A percentile compares a stretch with the other conserved stretches of the same genome.
phyloP scores from a whole-genome alignment of 2,888 invertebrate genomes.

The Acleris holmiana region DNA sequence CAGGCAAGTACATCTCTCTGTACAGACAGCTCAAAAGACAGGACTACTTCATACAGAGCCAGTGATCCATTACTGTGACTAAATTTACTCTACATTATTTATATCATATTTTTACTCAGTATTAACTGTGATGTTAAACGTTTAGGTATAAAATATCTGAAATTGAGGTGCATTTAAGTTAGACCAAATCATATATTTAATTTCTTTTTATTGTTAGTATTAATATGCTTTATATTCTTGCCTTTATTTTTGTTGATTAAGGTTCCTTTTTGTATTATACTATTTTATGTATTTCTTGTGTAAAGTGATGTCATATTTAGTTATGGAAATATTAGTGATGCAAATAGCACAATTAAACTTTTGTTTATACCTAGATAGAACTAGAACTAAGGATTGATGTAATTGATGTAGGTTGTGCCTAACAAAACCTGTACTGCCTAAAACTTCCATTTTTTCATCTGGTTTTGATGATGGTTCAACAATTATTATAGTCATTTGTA shows the following conservation, averaged over 20 bases:
- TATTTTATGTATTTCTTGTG: conserved; percentile 33
- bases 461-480: background rate
- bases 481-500: background rate
- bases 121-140: conserved; percentile 81
- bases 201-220: conserved; percentile 44
- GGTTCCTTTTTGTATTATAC: conserved; percentile 37
- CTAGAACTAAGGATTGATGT: conserved; percentile 22
- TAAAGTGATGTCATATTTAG: conserved; percentile 3
- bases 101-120: conserved; percentile 58
- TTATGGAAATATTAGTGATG: background rate
- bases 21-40: conserved; percentile 88
- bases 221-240: conserved; percentile 38
- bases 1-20: conserved; percentile 93
- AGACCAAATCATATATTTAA: conserved; percentile 70
- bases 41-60: conserved; percentile 76
- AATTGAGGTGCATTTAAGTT: conserved; percentile 79
- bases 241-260: conserved; percentile 39
- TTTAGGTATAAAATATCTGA: conserved; percentile 67
- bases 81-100: conserved; percentile 63
- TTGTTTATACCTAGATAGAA: conserved; percentile 12
- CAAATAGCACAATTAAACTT: conserved; percentile 18
- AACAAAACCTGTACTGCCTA: conserved; percentile 21
- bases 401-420: conserved; percentile 23
- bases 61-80: conserved; percentile 67
- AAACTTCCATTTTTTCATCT: conserved; percentile 13